Percentiles rank a stretch among this genome's conserved stretches.
These are phyloP conservation scores for Epizoanthus stellaris DNA, from an alignment of 92 coral and sea anemone genomes.

Conservation along the genomic window DNA sequence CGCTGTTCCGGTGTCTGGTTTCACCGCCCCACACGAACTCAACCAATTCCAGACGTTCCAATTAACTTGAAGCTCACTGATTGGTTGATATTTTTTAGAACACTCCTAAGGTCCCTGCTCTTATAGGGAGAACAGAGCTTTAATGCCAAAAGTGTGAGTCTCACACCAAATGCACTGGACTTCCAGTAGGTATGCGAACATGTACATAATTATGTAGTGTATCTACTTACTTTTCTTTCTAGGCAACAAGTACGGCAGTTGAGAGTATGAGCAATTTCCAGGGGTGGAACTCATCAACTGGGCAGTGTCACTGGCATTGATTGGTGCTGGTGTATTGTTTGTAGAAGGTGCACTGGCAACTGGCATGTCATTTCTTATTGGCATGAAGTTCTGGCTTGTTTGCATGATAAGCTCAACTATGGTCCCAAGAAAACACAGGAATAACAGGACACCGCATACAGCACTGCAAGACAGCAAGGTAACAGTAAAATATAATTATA, in stretches of 20 bases:
- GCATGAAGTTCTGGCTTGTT: neutral
- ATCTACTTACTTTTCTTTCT: slow-evolving; percentile 3
- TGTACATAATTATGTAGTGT: neutral
- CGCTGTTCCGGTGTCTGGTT: no score
- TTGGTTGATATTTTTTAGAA: no score
- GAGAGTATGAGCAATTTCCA: neutral
- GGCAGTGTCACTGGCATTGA: neutral
- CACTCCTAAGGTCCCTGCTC: no score
- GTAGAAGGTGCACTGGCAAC: neutral
- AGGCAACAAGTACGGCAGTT: neutral
- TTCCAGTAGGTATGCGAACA: neutral
- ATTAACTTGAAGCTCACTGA: no score
- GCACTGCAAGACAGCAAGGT: slow-evolving; percentile 5
- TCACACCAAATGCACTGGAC: no score
- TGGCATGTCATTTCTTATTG: neutral
- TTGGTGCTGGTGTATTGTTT: neutral
- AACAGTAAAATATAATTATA: no score
- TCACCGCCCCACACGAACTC: no score
- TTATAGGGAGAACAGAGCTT: no score
- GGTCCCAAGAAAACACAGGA: slow-evolving; percentile 49
- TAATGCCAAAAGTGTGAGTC: no score
- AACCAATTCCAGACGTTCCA: no score
- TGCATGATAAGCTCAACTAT: slow-evolving; percentile 13
- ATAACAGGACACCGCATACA: slow-evolving; percentile 44
- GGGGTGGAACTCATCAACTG: neutral